A percentile compares a stretch with the other conserved stretches of the same genome.
Evolutionary conservation across 2,797 vertebrate species (phyloP).

Genomic region (Nothura maculosa): DNA sequence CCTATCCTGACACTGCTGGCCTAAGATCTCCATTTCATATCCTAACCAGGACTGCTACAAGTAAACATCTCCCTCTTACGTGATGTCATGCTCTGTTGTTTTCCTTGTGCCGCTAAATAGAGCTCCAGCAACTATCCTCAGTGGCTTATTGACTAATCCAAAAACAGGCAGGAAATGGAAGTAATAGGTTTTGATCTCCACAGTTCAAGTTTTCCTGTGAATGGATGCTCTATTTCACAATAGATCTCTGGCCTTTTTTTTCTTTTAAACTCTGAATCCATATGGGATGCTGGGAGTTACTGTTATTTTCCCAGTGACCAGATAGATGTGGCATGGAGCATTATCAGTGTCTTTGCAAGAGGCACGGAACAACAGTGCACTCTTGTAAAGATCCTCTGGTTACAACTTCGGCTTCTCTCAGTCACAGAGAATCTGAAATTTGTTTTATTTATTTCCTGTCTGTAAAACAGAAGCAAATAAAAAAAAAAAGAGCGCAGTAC

Average conservation of each 20-base stretch:
- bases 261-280: not conserved
- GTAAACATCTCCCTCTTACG: not conserved
- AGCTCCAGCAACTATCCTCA: not conserved
- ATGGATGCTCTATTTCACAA: constrained; percentile 61
- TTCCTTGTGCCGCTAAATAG: not conserved
- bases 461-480: not conserved
- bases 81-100: not conserved
- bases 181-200: constrained; percentile 26
- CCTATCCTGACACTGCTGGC: not conserved
- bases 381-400: not conserved
- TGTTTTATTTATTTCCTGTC: not conserved
- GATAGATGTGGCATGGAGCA: not conserved
- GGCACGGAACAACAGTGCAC: not conserved
- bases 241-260: not conserved
- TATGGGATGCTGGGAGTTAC: not conserved
- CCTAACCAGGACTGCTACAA: not conserved
- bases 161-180: constrained; percentile 10
- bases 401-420: not conserved
- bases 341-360: not conserved
- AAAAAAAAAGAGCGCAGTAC: not conserved
- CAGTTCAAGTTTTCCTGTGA: constrained; percentile 19
- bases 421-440: not conserved
- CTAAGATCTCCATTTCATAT: constrained; percentile 1
- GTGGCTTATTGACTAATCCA: constrained; percentile 59
- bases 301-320: not conserved